Conservation (phyloP, 2,797 vertebrate species). For the Myioborus melanocephalus region DNA sequence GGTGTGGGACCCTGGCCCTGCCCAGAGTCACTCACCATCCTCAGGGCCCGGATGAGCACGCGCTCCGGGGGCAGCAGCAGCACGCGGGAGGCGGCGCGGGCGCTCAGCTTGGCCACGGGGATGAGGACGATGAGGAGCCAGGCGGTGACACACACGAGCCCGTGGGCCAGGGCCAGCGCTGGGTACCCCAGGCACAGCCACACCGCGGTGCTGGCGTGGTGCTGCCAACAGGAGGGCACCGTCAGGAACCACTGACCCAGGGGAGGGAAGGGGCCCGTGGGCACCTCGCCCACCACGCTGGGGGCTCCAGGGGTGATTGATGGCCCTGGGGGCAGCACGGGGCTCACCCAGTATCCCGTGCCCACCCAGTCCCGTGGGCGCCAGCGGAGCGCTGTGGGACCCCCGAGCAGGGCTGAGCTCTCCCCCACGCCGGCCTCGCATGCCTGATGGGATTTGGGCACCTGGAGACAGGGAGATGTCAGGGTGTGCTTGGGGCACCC, state of each 20-base stretch:
- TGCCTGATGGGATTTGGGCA: not conserved
- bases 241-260: not conserved
- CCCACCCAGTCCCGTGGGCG: not conserved
- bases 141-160: conserved; percentile 76
- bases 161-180: conserved; percentile 73
- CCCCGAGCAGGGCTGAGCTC: conserved; percentile 55
- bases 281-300: accelerated
- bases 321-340: accelerated
- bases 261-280: accelerated
- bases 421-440: conserved; percentile 52
- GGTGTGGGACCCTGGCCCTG: accelerated
- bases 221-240: not conserved
- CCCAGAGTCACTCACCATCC: conserved; percentile 57
- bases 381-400: not conserved
- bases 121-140: conserved; percentile 84
- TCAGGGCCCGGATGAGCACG: conserved; percentile 63
- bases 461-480: not conserved
- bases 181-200: conserved; percentile 84
- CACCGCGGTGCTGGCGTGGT: conserved; percentile 29
- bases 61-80: conserved; percentile 78
- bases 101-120: conserved; percentile 82
- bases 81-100: conserved; percentile 64
- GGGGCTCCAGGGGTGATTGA: not conserved
- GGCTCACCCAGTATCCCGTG: conserved; percentile 79
- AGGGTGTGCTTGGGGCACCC: accelerated